phyloP scores from a whole-genome alignment of 2,797 vertebrate species.

The Acrocephalus scirpaceus region DNA sequence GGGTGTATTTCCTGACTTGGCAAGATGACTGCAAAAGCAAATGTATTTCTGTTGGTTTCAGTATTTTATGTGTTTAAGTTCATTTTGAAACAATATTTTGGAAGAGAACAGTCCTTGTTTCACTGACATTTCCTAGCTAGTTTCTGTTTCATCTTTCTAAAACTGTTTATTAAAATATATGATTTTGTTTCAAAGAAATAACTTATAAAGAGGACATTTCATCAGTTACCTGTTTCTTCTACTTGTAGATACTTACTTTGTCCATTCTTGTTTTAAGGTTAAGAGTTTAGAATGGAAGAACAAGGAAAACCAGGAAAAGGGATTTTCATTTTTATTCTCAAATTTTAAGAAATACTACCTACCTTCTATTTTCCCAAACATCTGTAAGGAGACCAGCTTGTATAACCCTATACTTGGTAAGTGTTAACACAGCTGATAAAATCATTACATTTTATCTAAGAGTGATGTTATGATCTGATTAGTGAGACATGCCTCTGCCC shows the following conservation, averaged over 20 bases:
- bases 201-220: neutral
- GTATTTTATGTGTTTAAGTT: neutral
- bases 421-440: constrained; percentile 57
- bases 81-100: neutral
- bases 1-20: neutral
- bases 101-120: neutral
- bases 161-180: neutral
- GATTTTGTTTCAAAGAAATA: neutral
- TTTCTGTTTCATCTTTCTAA: neutral
- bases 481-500: neutral
- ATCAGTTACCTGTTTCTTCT: neutral
- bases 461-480: neutral
- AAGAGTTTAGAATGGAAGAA: constrained; percentile 98
- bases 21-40: neutral
- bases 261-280: constrained; percentile 79
- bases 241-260: neutral
- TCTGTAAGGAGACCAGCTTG: constrained; percentile 94
- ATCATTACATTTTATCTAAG: neutral
- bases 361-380: constrained; percentile 97
- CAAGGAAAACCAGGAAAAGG: constrained; percentile 97
- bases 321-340: constrained; percentile 96
- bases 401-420: constrained; percentile 95
- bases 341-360: constrained; percentile 99
- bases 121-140: neutral
- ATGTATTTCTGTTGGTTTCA: neutral